phyloP scores from a whole-genome alignment of 2,113 vertebrate species.

The Lutjanus erythropterus region DNA sequence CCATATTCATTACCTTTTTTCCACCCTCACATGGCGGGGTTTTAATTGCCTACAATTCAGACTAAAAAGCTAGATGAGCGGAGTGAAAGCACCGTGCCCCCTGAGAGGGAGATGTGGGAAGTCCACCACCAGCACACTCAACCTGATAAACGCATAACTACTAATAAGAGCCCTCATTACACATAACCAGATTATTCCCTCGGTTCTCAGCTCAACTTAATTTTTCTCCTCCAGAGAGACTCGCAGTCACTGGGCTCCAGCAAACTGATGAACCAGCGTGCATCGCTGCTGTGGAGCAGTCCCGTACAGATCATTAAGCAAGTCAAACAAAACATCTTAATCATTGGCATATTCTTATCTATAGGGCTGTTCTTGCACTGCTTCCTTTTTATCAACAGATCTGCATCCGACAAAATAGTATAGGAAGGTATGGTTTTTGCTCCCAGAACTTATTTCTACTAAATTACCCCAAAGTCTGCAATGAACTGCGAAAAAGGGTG shows the following conservation, averaged over 20 bases:
- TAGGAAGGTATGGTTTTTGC: too few relatives aligned
- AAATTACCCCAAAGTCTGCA: too few relatives aligned
- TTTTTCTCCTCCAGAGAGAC: constrained; percentile 45
- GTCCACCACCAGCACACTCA: constrained; percentile 68
- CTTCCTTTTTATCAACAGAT: too few relatives aligned
- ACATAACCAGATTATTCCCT: constrained; percentile 76
- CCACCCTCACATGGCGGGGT: constrained; percentile 64
- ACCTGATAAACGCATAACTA: constrained; percentile 70
- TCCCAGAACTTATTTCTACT: too few relatives aligned
- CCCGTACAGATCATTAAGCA: constrained; percentile 29
- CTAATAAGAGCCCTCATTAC: constrained; percentile 76
- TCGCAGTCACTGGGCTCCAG: constrained; percentile 17
- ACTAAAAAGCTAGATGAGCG: constrained; percentile 69
- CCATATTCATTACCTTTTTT: constrained; percentile 81
- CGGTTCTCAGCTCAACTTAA: constrained; percentile 36
- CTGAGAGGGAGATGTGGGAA: constrained; percentile 67
- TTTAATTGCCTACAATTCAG: constrained; percentile 81
- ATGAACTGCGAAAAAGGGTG: too few relatives aligned
- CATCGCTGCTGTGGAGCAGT: constrained; percentile 7
- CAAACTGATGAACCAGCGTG: constrained; percentile 34
- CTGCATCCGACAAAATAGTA: too few relatives aligned
- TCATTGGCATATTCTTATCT: too few relatives aligned
- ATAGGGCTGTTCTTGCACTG: too few relatives aligned
- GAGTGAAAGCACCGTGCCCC: constrained; percentile 55
- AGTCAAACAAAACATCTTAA: constrained; percentile 37